Base-by-base conservation (phyloP, 2,797 vertebrate species). In the Poecilia picta region DNA sequence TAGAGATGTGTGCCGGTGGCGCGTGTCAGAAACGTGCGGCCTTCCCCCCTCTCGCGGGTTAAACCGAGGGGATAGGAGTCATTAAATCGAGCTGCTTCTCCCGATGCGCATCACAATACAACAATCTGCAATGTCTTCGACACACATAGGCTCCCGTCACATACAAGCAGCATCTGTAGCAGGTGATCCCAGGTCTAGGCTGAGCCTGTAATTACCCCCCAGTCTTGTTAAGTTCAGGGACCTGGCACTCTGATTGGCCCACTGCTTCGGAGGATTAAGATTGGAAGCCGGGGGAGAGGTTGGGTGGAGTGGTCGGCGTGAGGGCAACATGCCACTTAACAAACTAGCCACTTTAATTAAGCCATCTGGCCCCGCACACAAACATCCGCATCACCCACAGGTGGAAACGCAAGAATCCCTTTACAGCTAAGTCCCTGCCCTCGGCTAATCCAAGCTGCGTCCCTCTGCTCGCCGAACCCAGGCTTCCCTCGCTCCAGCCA, bases 271-370 rank as follows among this genome's bases (percentile, higher is more conserved):
- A 74, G 96, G 96, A 96, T 97, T 97, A 95, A 89, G 94, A 90
- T 83, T 80, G 86, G 80, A 86, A 87, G 77, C 83, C 76, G 83
- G 87, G 83, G 88, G 87, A 2, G 41, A 8, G 8, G 41, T 41
- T 1, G 41, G 8, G 76, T 82, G 81, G 87, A 88, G 89, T 86
- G 87, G 93, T 94, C 94, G 92, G 89, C 93, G 89, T 76, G 83
- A 89, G 89, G 84, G 91, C 88, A 76, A 94, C 89, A 92, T 92
- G 94, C 94, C 91, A 94, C 94, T 95, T 92, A 92, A 89, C 95
- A 96, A 93, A 92, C 89, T 77, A 77, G 94, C 84, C 94, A 92
- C 92, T 94, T 93, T 95, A 97, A 98, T 99, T 97, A 97, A 94
- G 95, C 96, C 95, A 96, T 89, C 96, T 97, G 96, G 90, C 84